Evolutionary conservation across 2,888 invertebrate genomes (phyloP), one percentile per base, ranked within the genome.

Genomic region (Clanis bilineata): DNA sequence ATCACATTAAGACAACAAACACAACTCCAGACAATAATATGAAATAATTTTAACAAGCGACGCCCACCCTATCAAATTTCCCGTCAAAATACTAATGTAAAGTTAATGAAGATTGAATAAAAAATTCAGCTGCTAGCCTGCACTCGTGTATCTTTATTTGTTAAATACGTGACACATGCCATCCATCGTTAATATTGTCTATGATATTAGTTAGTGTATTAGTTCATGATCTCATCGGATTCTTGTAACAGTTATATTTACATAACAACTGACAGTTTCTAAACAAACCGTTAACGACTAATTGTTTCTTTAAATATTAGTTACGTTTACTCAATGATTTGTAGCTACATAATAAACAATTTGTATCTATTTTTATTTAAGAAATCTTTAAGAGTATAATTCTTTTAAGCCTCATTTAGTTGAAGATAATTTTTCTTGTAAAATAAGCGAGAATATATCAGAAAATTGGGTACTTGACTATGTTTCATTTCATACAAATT

Each of bases 231-330:
- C 18, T 51, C 47, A 51, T 51, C 15, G 18, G 18, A 51, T 51
- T 51, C 51, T 32, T 32, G 47, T 47, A 47, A 41, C 28, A 32
- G 51, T 18, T 51, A 6, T 51, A 28, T 51, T 51, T 51, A 32
- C 15, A 28, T 28, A 51, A 51, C 51, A 51, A 32, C 32, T 15
- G 18, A 15, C 28, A 5, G 18, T 18, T 15, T 15, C 47, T 23
- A 47, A 47, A 47, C 25, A 28, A 47, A 15, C 6, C 41, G 6
- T 47, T 25, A 47, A 15, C 47, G 9, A 9, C 7, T 15, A 15
- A 28, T 23, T 25, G 25, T 23, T 15, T 15, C 7, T n/a, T 47
- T 28, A 25, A 25, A 47, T 25, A 25, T 47, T 47, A n/a, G 28
- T 15, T 18, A 41, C 7, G 7, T 41, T 41, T 15, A 39, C 39